Evolutionary conservation across 1,140 invertebrate species (phyloP).

Genomic region (Drosophila nikananu): DNA sequence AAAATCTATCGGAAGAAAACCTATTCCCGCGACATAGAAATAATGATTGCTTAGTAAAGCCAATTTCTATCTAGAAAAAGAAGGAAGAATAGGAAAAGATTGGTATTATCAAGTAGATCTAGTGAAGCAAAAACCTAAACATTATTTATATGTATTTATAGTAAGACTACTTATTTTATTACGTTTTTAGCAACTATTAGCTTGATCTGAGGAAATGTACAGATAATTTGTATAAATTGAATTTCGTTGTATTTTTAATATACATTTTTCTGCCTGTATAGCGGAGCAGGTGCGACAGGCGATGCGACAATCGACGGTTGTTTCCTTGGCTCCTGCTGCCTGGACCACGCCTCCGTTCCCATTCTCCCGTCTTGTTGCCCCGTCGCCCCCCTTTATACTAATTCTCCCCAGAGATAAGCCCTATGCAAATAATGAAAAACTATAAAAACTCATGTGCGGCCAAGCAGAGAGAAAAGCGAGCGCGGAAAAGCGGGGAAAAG

Average conservation of each 20-base stretch:
- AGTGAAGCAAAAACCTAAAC: neutral
- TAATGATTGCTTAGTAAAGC: neutral
- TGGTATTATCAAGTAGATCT: too few species aligned
- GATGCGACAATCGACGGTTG: constrained; percentile 68
- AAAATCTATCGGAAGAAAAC: constrained; percentile 6
- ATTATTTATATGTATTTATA: neutral
- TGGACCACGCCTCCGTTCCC: constrained; percentile 7
- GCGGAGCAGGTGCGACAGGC: constrained; percentile 62
- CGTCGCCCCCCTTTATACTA: constrained; percentile 43
- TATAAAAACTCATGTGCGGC: constrained; percentile 79
- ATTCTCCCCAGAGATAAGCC: constrained; percentile 76
- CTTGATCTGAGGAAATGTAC: rapidly evolving
- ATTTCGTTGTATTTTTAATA: neutral
- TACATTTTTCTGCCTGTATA: constrained; percentile 12
- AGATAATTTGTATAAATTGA: too few species aligned
- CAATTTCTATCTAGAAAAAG: too few species aligned
- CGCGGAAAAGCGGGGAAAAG: neutral
- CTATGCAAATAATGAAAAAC: constrained; percentile 83
- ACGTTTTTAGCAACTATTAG: neutral
- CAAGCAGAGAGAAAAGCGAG: constrained; percentile 35
- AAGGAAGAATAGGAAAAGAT: too few species aligned
- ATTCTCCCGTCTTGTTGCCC: constrained; percentile 4
- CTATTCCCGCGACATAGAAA: neutral
- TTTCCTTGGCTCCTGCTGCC: constrained; percentile 43
- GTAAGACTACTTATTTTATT: too few species aligned